Percentiles rank a stretch among this genome's conserved stretches.
phyloP scores from a whole-genome alignment of 2,113 vertebrate genomes.

The Gymnobelideus leadbeateri region DNA sequence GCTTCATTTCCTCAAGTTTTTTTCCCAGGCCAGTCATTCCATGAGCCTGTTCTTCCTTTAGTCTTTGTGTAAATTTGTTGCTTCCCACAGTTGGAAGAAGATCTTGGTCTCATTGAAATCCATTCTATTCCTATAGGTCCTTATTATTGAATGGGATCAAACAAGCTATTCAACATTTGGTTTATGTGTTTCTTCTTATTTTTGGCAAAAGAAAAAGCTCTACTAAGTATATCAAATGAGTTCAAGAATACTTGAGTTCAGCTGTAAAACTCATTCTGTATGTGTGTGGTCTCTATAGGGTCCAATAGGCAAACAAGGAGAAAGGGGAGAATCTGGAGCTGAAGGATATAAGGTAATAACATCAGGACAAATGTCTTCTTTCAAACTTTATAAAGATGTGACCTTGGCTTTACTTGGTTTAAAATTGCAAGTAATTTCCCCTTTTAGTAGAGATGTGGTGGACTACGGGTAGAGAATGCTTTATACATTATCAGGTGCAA shows the following conservation, averaged over 20 bases:
- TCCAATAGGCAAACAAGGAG: slow-evolving; percentile 89
- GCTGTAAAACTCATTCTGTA: slow-evolving; percentile 58
- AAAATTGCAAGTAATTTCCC: background rate
- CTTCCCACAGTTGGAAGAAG: slow-evolving; percentile 43
- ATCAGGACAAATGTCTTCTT: background rate
- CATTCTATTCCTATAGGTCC: slow-evolving; percentile 46
- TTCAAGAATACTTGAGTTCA: slow-evolving; percentile 46
- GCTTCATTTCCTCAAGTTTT: slow-evolving; percentile 9
- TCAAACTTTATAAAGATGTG: background rate
- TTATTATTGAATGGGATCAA: slow-evolving; percentile 55
- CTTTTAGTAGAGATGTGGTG: background rate
- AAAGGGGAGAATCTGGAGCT: slow-evolving; percentile 92
- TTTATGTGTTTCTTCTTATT: slow-evolving; percentile 34
- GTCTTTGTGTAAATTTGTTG: slow-evolving; percentile 19
- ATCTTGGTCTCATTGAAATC: slow-evolving; percentile 32
- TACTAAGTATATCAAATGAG: slow-evolving; percentile 23
- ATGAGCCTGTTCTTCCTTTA: background rate
- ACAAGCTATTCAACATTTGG: background rate
- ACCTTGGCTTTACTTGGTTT: background rate
- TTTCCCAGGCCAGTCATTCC: slow-evolving; percentile 52
- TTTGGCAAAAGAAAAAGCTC: slow-evolving; percentile 49
- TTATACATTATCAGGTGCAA: background rate
- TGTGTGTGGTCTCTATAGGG: slow-evolving; percentile 87
- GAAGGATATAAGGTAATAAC: slow-evolving; percentile 93
- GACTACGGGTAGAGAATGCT: background rate